Evolutionary conservation across 2,797 vertebrate genomes (phyloP).

Genomic region (Brachyalestes nurse): DNA sequence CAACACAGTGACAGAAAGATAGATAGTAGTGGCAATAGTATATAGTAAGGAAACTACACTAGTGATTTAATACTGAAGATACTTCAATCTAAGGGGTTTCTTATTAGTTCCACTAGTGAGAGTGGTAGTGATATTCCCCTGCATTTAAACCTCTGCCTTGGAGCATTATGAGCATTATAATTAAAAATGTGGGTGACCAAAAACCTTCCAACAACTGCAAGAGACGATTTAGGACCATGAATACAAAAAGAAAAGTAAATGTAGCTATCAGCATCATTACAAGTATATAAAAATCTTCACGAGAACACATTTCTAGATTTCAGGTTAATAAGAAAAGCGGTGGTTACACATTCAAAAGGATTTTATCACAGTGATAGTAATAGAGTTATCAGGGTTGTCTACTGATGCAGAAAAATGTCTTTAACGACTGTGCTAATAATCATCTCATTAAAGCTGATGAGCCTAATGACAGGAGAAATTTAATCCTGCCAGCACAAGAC

Average conservation of each 20-base stretch:
- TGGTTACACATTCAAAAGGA: background rate
- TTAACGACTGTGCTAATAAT: slow-evolving; percentile 24
- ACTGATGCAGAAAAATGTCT: slow-evolving; percentile 29
- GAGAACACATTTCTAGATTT: background rate
- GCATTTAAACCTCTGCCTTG: background rate
- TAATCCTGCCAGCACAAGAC: background rate
- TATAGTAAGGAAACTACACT: slow-evolving; percentile 20
- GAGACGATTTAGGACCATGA: background rate
- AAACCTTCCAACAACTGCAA: background rate
- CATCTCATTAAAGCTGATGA: slow-evolving; percentile 8
- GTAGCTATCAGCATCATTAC: background rate
- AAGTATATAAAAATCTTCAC: background rate
- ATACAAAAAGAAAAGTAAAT: background rate
- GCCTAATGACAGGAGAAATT: slow-evolving; percentile 25
- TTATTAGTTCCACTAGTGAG: too few species aligned
- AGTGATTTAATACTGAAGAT: background rate
- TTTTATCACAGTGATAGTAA: slow-evolving; percentile 6
- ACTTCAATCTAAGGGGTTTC: too few species aligned
- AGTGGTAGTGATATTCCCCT: background rate
- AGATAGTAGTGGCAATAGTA: too few species aligned
- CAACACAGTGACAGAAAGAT: too few species aligned
- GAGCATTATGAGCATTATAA: too few species aligned
- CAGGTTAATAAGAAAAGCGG: background rate
- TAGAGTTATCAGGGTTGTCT: slow-evolving; percentile 19
- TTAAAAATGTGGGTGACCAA: background rate